phyloP scores from a whole-genome alignment of 1,140 invertebrate species.

The Drosophila ercepeae region DNA sequence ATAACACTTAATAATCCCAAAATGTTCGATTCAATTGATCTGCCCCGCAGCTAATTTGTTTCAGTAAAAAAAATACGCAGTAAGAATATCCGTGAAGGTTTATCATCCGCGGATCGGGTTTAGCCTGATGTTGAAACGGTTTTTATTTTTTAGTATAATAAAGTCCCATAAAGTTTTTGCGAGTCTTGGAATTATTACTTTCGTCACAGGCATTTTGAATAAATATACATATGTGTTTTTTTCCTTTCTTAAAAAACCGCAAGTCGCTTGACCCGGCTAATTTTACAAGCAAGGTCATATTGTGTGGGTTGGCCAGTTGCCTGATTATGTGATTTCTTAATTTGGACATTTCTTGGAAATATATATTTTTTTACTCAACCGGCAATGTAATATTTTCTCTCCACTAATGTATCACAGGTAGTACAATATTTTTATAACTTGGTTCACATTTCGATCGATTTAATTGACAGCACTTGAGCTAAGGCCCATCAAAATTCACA shows the following conservation, averaged over 20 bases:
- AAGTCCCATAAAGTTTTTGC: conserved; percentile 13
- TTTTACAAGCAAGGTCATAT: conserved; percentile 12
- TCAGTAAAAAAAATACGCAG: conserved; percentile 32
- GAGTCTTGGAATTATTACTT: conserved; percentile 15
- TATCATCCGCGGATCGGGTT: conserved; percentile 26
- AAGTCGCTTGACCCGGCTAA: conserved; percentile 19
- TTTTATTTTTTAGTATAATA: conserved; percentile 24
- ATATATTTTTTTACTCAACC: no score
- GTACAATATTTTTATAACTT: conserved; percentile 32
- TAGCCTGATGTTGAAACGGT: conserved; percentile 10
- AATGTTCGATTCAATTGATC: conserved; percentile 37
- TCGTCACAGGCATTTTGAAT: conserved; percentile 15
- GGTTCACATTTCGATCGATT: not conserved
- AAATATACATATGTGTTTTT: not conserved
- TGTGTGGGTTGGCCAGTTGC: not conserved
- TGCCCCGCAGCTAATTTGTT: conserved; percentile 19
- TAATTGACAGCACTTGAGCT: conserved; percentile 20
- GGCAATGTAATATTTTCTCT: no score
- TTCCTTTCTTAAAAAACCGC: not conserved
- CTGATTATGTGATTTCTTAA: conserved; percentile 12
- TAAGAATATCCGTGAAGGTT: conserved; percentile 24
- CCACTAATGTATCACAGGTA: no score
- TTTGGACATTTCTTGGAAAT: not conserved
- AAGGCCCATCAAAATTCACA: conserved; percentile 21
- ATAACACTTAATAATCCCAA: conserved; percentile 23